phyloP scores from a whole-genome alignment of 1,140 invertebrate species.

The Agrypnia vestita region DNA sequence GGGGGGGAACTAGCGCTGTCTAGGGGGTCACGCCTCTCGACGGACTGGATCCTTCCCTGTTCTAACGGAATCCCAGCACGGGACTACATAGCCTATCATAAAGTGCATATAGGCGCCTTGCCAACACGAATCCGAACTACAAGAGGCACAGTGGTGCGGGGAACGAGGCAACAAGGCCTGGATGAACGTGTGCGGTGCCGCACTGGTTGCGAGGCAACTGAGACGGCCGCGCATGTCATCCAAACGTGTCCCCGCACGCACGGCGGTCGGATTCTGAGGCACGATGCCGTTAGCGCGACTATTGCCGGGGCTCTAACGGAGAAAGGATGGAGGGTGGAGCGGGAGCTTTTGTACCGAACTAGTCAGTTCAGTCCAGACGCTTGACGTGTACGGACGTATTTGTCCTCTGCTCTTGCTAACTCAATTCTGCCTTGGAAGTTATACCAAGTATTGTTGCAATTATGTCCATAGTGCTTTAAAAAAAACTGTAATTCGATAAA shows the following conservation, averaged over 20 bases:
- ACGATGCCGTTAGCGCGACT: conserved; percentile 38
- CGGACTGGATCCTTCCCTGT: conserved; percentile 31
- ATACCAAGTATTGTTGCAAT: no score
- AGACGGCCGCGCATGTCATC: conserved; percentile 66
- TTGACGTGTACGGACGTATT: no score
- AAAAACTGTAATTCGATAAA: no score
- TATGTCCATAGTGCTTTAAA: no score
- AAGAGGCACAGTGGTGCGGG: conserved; percentile 6
- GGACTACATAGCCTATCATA: not conserved
- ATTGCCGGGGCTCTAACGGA: not conserved
- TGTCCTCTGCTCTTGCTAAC: no score
- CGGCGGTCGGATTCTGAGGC: conserved; percentile 63
- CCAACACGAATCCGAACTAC: conserved; percentile 8
- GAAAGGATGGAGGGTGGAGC: not conserved
- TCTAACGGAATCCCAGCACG: not conserved
- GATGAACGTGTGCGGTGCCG: conserved; percentile 58
- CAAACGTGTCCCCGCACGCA: conserved; percentile 65
- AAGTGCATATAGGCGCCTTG: not conserved
- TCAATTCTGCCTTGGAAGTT: no score
- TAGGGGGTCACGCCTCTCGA: conserved; percentile 40
- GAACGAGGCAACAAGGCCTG: not conserved
- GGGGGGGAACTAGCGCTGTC: conserved; percentile 57
- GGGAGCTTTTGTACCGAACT: not conserved
- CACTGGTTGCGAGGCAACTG: conserved; percentile 62
- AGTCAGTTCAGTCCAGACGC: no score